phyloP scores from a whole-genome alignment of 2,797 vertebrate species.

The Knipowitschia caucasica region DNA sequence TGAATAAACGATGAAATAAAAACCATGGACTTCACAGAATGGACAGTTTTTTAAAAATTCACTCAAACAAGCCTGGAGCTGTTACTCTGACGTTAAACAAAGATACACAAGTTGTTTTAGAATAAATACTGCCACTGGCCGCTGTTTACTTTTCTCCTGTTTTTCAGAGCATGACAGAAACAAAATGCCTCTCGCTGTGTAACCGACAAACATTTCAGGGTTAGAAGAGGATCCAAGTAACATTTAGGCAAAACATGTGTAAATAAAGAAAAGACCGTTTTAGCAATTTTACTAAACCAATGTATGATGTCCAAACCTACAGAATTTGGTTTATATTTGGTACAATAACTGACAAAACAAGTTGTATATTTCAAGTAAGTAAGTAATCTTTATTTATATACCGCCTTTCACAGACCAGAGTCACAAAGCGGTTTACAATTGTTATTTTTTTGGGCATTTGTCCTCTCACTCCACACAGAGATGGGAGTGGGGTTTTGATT shows the following conservation, averaged over 20 bases:
- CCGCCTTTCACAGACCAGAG: too few species aligned
- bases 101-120: neutral
- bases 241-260: neutral
- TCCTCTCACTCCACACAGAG: too few species aligned
- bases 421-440: too few species aligned
- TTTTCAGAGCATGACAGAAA: constrained; percentile 19
- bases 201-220: constrained; percentile 5
- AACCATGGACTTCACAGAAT: too few species aligned
- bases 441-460: too few species aligned
- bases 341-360: too few species aligned
- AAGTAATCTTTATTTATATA: too few species aligned
- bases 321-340: too few species aligned
- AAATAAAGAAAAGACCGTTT: too few species aligned
- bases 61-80: constrained; percentile 25
- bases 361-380: too few species aligned
- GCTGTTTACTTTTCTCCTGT: constrained; percentile 16
- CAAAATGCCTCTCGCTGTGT: constrained; percentile 18
- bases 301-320: neutral
- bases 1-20: constrained; percentile 7
- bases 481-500: too few species aligned
- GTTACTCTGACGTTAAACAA: constrained; percentile 11
- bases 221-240: neutral
- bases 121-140: constrained; percentile 24
- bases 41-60: too few species aligned
- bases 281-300: neutral